Conservation (phyloP, 2,797 vertebrate species). For the Hapalemur alaotrensis region DNA sequence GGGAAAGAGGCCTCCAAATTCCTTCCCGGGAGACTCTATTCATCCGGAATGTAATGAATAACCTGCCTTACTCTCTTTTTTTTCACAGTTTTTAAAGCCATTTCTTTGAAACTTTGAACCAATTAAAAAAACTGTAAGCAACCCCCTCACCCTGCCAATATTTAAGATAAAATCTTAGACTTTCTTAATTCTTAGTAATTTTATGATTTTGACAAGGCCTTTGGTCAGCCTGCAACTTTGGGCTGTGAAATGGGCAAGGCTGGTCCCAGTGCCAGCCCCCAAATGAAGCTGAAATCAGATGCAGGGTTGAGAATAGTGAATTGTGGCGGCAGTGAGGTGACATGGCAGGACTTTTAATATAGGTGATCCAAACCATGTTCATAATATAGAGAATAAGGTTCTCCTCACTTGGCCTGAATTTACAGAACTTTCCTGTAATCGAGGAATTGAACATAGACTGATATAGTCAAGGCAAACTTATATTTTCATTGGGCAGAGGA, state of each 20-base stretch:
- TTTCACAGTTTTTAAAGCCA: neutral
- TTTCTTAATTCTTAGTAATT: neutral
- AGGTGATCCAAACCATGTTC: neutral
- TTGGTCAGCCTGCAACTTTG: neutral
- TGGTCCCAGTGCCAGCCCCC: neutral
- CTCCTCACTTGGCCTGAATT: neutral
- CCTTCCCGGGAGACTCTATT: neutral
- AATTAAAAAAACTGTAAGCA: slow-evolving; percentile 10
- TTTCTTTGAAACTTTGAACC: neutral
- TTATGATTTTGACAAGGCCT: slow-evolving; percentile 1
- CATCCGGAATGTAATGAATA: slow-evolving; percentile 9
- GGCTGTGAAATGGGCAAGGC: neutral
- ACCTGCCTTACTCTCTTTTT: neutral
- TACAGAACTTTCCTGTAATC: neutral
- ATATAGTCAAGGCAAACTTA: neutral
- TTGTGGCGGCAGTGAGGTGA: neutral
- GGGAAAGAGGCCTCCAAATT: neutral
- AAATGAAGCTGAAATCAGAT: neutral
- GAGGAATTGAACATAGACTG: neutral
- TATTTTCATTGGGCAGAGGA: neutral
- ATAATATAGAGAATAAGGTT: neutral
- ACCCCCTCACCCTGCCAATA: neutral
- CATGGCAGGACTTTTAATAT: neutral
- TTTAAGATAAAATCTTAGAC: slow-evolving; percentile 1
- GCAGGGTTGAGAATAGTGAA: neutral